Percentiles rank a stretch among this genome's conserved stretches.
These are phyloP conservation scores for Ornithoptera alexandrae DNA, from an alignment of 2,888 invertebrate species.

Conservation along the genomic window DNA sequence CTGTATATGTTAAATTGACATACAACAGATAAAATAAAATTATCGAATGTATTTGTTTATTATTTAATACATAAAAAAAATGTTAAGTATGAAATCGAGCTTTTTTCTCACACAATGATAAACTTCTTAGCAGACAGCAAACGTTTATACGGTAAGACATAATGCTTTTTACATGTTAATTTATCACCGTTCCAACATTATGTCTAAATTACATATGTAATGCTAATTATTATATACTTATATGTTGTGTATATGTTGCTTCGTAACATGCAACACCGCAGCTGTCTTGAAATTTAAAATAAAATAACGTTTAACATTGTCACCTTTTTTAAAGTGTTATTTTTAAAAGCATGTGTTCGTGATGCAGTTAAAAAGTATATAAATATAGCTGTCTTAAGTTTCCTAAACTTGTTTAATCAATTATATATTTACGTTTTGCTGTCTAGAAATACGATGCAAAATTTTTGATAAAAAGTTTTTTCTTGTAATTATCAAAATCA, in stretches of 20 bases:
- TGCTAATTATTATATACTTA: slow-evolving; percentile 26
- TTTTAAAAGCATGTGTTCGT: neutral
- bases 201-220: slow-evolving; percentile 31
- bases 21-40: too few relatives aligned
- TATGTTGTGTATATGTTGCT: slow-evolving; percentile 25
- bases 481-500: too few relatives aligned
- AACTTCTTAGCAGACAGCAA: neutral
- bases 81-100: too few relatives aligned
- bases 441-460: too few relatives aligned
- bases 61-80: too few relatives aligned
- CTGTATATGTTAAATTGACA: too few relatives aligned
- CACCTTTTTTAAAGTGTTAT: slow-evolving; percentile 3
- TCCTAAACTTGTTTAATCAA: too few relatives aligned
- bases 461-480: too few relatives aligned
- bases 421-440: too few relatives aligned
- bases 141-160: slow-evolving; percentile 9
- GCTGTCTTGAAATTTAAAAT: slow-evolving; percentile 20
- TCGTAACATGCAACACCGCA: slow-evolving; percentile 26
- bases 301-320: neutral
- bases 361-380: too few relatives aligned
- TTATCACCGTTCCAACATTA: slow-evolving; percentile 28
- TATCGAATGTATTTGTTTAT: too few relatives aligned
- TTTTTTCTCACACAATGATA: neutral
- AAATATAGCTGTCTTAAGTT: too few relatives aligned
- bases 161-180: slow-evolving; percentile 27